Conservation (phyloP, 2,113 vertebrate genomes). For the Ceyx melanurus region DNA sequence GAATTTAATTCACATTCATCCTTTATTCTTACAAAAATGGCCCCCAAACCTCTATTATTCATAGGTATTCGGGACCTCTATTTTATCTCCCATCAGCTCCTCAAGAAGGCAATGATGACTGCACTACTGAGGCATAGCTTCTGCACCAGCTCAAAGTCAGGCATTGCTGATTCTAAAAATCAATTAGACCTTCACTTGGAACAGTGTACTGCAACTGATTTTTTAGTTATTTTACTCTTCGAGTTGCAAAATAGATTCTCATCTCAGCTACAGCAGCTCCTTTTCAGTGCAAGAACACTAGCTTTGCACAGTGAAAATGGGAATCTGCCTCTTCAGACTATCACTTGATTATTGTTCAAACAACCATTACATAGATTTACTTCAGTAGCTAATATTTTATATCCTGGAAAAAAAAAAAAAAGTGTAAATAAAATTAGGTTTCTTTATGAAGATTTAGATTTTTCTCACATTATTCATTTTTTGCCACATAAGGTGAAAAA, state of each 20-base stretch:
- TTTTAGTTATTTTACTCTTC: not conserved
- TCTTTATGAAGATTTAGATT: not conserved
- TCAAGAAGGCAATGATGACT: not conserved
- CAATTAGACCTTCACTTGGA: not conserved
- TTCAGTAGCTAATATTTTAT: not conserved
- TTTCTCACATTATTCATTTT: not conserved
- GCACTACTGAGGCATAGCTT: not conserved
- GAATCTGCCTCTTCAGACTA: not conserved
- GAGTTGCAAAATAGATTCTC: not conserved
- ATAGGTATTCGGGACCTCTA: not conserved
- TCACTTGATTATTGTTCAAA: not conserved
- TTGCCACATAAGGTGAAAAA: not conserved
- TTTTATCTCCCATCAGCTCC: not conserved
- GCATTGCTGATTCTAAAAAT: not conserved
- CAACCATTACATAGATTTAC: not conserved
- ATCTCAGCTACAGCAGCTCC: not conserved
- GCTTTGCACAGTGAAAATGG: not conserved
- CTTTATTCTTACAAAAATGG: not conserved
- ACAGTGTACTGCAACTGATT: not conserved
- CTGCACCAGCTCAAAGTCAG: not conserved
- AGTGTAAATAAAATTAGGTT: not conserved
- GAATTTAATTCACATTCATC: not conserved
- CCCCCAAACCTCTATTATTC: not conserved
- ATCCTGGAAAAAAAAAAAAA: not conserved
- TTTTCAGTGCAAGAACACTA: not conserved